Conservation (phyloP, 2,888 invertebrate genomes). For the Dorcus hopei region DNA sequence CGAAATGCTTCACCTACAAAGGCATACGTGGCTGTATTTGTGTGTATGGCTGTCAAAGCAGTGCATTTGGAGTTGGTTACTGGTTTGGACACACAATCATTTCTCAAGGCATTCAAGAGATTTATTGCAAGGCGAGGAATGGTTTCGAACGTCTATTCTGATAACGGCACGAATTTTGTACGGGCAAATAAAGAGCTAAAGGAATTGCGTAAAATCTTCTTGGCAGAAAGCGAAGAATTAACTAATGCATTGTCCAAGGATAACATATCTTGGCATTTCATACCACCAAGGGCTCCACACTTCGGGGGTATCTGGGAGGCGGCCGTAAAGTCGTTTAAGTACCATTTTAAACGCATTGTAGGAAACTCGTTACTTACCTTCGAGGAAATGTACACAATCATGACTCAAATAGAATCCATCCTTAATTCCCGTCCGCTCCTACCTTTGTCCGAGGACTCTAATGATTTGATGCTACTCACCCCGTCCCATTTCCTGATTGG, state of each 20-base stretch:
- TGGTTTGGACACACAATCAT: not conserved
- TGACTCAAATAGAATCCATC: too few relatives aligned
- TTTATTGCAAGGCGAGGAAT: not conserved
- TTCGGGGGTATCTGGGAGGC: too few relatives aligned
- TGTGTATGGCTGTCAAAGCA: not conserved
- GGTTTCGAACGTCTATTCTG: not conserved
- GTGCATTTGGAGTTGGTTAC: not conserved
- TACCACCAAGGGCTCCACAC: not conserved
- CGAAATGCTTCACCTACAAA: not conserved
- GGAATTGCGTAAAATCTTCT: not conserved
- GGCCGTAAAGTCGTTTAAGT: too few relatives aligned
- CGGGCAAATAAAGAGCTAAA: not conserved
- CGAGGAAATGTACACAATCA: too few relatives aligned
- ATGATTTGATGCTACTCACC: not conserved
- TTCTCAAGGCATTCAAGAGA: not conserved
- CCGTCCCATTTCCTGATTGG: not conserved
- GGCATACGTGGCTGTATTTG: not conserved
- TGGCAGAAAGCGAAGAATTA: not conserved
- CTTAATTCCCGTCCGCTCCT: too few relatives aligned
- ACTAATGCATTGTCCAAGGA: not conserved
- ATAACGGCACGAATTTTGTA: not conserved
- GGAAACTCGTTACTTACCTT: too few relatives aligned
- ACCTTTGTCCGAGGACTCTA: too few relatives aligned
- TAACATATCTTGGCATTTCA: not conserved
- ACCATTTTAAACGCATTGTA: not conserved